A percentile compares a stretch with the other conserved stretches of the same genome.
Evolutionary conservation across 1,140 invertebrate genomes (phyloP).

Genomic region (Acyrthosiphon pisum): DNA sequence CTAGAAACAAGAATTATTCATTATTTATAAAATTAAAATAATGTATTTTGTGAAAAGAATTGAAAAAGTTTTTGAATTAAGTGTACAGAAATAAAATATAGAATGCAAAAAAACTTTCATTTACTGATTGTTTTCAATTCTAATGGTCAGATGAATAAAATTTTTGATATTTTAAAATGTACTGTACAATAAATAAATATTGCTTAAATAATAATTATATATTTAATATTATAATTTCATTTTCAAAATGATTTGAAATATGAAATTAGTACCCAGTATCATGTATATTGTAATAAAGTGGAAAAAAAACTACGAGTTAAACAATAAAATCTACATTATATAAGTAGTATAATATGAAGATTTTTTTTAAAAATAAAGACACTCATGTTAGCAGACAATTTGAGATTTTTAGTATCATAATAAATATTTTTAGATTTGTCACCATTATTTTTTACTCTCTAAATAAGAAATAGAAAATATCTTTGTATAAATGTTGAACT

Average conservation of each 20-base stretch:
- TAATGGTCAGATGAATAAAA: neutral
- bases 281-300: neutral
- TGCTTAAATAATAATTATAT: neutral
- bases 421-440: neutral
- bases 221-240: neutral
- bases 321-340: neutral
- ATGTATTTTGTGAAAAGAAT: neutral
- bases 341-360: neutral
- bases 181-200: neutral
- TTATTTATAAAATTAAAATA: neutral
- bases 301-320: neutral
- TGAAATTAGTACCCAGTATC: neutral
- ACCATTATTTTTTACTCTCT: neutral
- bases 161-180: neutral
- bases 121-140: neutral
- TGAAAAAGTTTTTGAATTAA: neutral
- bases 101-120: neutral
- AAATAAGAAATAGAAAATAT: neutral
- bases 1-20: neutral
- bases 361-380: neutral
- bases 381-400: neutral
- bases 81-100: neutral
- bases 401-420: neutral
- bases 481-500: neutral
- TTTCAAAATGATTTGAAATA: neutral